phyloP scores from a whole-genome alignment of 2,888 invertebrate genomes.

The Agrochola lota region DNA sequence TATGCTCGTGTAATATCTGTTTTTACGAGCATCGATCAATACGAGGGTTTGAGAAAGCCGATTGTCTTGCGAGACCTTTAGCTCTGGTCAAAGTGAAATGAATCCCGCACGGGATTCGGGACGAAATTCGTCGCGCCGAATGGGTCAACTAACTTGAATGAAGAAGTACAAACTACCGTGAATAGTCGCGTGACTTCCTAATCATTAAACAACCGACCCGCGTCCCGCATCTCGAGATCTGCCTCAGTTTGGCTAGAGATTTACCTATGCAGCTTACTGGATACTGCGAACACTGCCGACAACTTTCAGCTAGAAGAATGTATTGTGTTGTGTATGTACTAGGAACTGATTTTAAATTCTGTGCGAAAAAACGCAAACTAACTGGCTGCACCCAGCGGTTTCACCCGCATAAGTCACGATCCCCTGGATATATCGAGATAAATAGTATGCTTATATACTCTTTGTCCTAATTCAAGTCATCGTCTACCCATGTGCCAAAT shows the following conservation, averaged over 20 bases:
- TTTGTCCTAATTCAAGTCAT: too few relatives aligned
- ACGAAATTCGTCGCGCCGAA: too few relatives aligned
- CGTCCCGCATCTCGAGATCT: too few relatives aligned
- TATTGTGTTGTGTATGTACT: background rate
- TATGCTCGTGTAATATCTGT: background rate
- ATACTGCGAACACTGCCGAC: background rate
- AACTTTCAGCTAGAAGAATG: background rate
- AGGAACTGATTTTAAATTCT: too few relatives aligned
- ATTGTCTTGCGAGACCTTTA: background rate
- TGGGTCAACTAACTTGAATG: background rate
- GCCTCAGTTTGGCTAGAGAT: background rate
- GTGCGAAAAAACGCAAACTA: background rate
- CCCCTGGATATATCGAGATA: too few relatives aligned
- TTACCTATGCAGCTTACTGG: background rate
- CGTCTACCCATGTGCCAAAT: too few relatives aligned
- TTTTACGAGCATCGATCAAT: conserved; percentile 15
- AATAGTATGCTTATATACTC: too few relatives aligned
- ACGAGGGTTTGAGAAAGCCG: background rate
- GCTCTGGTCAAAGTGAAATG: background rate
- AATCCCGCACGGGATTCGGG: background rate
- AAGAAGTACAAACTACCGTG: background rate
- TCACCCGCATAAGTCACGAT: too few relatives aligned
- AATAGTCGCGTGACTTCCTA: background rate
- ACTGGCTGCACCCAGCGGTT: too few relatives aligned
- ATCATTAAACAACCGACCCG: background rate